Conservation (phyloP, 1,140 invertebrate genomes). For the Dolichoris vasculosae region DNA sequence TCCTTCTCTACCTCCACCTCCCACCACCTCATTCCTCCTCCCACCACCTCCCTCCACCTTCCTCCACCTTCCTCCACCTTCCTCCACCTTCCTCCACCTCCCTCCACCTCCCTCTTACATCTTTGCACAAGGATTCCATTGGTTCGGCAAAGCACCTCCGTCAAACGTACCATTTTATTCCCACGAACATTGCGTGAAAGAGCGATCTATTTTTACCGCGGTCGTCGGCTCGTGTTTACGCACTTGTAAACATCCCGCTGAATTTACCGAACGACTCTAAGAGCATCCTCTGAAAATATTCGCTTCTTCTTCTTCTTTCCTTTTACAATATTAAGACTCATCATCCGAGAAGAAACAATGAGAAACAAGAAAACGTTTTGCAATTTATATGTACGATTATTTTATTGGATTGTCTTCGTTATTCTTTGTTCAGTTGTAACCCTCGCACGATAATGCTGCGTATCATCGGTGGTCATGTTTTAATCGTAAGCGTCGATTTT, state of each 20-base stretch:
- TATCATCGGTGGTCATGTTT: too few relatives aligned
- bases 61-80: background rate
- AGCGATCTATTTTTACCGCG: background rate
- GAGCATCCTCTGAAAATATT: background rate
- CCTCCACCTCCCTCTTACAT: background rate
- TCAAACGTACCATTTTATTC: background rate
- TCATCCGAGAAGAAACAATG: too few relatives aligned
- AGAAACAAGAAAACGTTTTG: too few relatives aligned
- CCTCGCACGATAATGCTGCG: too few relatives aligned
- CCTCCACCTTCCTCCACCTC: background rate
- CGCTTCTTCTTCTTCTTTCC: background rate
- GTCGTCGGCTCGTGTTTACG: background rate
- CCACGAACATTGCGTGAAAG: background rate
- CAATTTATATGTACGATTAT: background rate
- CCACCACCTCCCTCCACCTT: background rate
- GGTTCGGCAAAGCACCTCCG: background rate
- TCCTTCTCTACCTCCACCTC: background rate
- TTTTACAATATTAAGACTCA: background rate
- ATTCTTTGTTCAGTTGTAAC: too few relatives aligned
- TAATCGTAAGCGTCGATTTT: background rate
- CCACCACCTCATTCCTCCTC: background rate
- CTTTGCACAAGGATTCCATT: background rate
- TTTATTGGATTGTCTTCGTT: too few relatives aligned
- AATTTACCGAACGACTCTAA: background rate
- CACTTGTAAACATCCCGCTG: background rate